Evolutionary conservation across 2,888 invertebrate genomes (phyloP).

Genomic region (Leptinotarsa peninsularis): DNA sequence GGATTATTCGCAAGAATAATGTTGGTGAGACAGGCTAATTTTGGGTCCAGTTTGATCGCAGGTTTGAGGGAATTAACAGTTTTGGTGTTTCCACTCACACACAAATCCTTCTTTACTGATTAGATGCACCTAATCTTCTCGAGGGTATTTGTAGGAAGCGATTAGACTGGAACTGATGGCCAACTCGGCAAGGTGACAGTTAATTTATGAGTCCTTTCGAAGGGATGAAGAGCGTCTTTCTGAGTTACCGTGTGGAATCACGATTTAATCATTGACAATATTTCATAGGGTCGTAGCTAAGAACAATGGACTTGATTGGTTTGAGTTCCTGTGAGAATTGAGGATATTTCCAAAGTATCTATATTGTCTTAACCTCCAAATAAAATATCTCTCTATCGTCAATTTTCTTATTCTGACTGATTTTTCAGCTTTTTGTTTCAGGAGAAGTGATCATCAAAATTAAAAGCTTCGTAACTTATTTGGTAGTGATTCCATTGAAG

Average conservation of each 20-base stretch:
- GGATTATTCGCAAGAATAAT: no score
- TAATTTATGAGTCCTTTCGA: background rate
- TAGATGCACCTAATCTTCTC: background rate
- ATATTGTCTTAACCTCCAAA: no score
- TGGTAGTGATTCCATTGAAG: no score
- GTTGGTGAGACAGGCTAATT: background rate
- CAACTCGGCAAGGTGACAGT: slow-evolving; percentile 1
- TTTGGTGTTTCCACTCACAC: background rate
- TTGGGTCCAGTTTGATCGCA: background rate
- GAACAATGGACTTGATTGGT: no score
- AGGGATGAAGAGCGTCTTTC: background rate
- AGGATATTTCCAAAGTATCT: no score
- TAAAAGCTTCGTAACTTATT: no score
- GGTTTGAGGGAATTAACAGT: background rate
- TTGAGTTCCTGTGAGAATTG: no score
- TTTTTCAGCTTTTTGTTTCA: no score
- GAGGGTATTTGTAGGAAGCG: background rate
- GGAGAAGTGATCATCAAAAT: no score
- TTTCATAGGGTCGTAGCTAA: no score
- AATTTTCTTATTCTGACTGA: no score
- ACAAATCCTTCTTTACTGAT: background rate
- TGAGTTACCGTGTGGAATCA: background rate
- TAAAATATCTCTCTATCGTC: no score
- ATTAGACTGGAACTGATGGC: background rate
- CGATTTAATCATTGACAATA: background rate